Evolutionary conservation across 2,113 vertebrate genomes (phyloP), one percentile per base, ranked within the genome.

Genomic region (Tachysurus fulvidraco): DNA sequence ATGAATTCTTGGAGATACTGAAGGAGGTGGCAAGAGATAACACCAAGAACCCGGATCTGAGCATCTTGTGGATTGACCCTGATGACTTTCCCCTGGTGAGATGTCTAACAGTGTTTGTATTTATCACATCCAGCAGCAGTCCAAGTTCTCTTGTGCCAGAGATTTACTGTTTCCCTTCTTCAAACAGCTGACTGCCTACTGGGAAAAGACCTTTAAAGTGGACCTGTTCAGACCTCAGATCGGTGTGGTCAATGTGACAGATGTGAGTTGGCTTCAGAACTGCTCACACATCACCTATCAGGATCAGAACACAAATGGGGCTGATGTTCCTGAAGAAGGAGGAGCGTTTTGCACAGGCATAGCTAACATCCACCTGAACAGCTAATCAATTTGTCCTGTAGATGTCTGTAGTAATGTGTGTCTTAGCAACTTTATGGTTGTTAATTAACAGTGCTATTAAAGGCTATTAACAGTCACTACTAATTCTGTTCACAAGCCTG

Each of bases 171-270:
- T 73, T 19, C 5, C 54, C 13, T 19, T 52, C 50, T 52, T 9
- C 62, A 55, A 23, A n/a, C 93, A 99, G 98, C 94, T 99, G 64
- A 96, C 97, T 88, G 96, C 97, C n/a, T 99, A 99, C 83, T 99
- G 98, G 98, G 98, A 99, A 87, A 98, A 97, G 94, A 99, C 96
- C 81, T 99, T 99, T 95, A 98, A 98, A 90, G 93, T 99, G 69
- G 96, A 99, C 92, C 94, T 99, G 23, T 98, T 97, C 89, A 95
- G 94, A 88, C 98, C 98, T 57, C 98, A 99, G 94, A 99, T 99
- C 0, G 98, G 98, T 2, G 96, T 99, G 83, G 98, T 99, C 88
- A 99, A 99, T 0, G 98, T 99, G 88, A 99, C 98, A 0, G 98
- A 99, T 0, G 98, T 99, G 91, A 97, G 98, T 91, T 7, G 7